Evolutionary conservation across 1,140 invertebrate genomes (phyloP).

Genomic region (Mycetomoellerius zeteki): DNA sequence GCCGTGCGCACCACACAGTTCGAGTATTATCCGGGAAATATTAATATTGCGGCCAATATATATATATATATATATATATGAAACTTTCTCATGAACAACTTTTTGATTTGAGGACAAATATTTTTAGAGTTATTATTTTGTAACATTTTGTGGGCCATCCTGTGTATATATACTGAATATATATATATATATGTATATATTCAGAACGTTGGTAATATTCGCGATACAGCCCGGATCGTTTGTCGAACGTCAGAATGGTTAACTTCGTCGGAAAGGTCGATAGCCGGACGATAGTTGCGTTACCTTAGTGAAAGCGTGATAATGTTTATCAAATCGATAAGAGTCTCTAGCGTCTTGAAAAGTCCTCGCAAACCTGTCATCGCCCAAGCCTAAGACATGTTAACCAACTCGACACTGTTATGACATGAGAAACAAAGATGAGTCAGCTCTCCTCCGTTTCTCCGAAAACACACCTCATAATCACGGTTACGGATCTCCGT

Average conservation of each 20-base stretch:
- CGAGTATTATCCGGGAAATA: constrained; percentile 56
- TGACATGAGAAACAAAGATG: background rate
- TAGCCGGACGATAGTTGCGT: constrained; percentile 30
- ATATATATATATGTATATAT: background rate
- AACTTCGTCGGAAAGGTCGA: constrained; percentile 18
- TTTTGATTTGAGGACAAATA: too few species aligned
- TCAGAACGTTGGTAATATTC: constrained; percentile 25
- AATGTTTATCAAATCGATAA: constrained; percentile 49
- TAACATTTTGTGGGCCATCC: too few species aligned
- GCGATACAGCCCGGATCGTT: constrained; percentile 42
- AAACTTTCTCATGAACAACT: too few species aligned
- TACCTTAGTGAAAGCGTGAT: background rate
- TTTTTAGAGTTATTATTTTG: too few species aligned
- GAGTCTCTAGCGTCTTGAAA: background rate
- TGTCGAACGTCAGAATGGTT: constrained; percentile 52
- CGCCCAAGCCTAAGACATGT: background rate
- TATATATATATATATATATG: too few species aligned
- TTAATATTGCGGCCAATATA: constrained; percentile 53
- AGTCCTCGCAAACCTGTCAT: constrained; percentile 11
- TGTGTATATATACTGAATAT: too few species aligned
- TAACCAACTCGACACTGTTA: background rate
- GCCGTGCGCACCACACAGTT: constrained; percentile 27
- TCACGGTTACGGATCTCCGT: constrained; percentile 14
- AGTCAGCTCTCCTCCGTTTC: background rate
- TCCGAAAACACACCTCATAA: background rate